Evolutionary conservation across 2,113 vertebrate species (phyloP), one percentile per base, ranked within the genome.

Genomic region (Brachyhypopomus gauderio): DNA sequence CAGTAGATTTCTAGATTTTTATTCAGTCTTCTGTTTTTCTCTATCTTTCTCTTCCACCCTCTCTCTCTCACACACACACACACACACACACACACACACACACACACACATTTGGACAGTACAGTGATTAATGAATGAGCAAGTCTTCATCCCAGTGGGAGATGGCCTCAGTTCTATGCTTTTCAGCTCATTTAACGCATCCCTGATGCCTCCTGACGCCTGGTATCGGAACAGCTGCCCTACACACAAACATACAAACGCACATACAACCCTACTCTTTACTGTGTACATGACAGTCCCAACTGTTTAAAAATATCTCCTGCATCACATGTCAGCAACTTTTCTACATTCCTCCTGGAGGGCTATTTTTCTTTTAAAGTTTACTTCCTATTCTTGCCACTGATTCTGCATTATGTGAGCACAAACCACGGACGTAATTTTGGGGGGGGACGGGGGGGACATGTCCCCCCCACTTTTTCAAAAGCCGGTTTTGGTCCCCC

Each of bases 101-200:
- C 45, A 48, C 41, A 48, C 59, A 76, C 36, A 60, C 22, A 78
- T 16, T 5, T 80, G 81, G 75, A 88, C 85, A 81, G 87, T 85
- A 79, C 89, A 86, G 85, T 89, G 85, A 88, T 90, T 91, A 91
- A 91, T 91, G 89, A 87, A 87, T 85, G 84, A 85, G 83, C 80
- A 88, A 87, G 90, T 90, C 80, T 87, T 91, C 63, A 88, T 89
- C 90, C 90, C 88, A 86, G 88, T 88, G 77, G 48, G 77, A 45
- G 81, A 86, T 84, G 86, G 86, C 76, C 84, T 84, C 84, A 84
- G 78, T 88, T 86, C 86, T 85, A 79, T 77, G 87, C 91, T 84
- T 91, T 91, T 89, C 86, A 89, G 86, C 88, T 90, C 88, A 92
- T 92, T 92, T 93, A 88, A 90, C 77, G 87, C 86, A 34, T 86